phyloP scores from a whole-genome alignment of 2,113 vertebrate genomes.

The Barnardius zonarius region DNA sequence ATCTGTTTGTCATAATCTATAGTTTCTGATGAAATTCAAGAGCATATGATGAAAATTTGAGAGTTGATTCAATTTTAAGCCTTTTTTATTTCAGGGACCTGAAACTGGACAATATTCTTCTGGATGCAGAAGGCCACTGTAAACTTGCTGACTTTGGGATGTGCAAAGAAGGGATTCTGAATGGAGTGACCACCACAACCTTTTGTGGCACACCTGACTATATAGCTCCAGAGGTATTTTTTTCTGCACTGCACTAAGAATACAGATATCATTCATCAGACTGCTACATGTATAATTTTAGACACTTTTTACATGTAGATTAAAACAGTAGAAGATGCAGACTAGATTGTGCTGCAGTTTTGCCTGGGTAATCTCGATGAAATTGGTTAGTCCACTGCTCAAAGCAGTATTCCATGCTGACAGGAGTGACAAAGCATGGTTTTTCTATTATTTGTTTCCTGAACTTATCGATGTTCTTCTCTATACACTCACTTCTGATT shows the following conservation, averaged over 20 bases:
- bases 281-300: not conserved
- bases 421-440: not conserved
- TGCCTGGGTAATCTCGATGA: not conserved
- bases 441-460: not conserved
- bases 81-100: constrained; percentile 84
- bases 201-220: constrained; percentile 99
- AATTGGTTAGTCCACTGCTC: not conserved
- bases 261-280: not conserved
- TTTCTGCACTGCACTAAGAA: not conserved
- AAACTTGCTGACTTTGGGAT: constrained; percentile 99
- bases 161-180: constrained; percentile 98
- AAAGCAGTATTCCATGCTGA: not conserved
- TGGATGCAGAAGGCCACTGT: constrained; percentile 98
- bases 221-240: constrained; percentile 92
- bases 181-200: constrained; percentile 94
- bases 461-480: not conserved
- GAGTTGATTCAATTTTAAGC: not conserved
- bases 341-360: not conserved
- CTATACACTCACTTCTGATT: not conserved
- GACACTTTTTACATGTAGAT: not conserved
- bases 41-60: not conserved
- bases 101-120: constrained; percentile 98
- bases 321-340: not conserved
- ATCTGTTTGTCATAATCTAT: not conserved
- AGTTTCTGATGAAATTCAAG: not conserved